Percentiles rank a stretch among this genome's conserved stretches.
Evolutionary conservation across 2,797 vertebrate species (phyloP).

Genomic region (Oreonectes daqikongensis): DNA sequence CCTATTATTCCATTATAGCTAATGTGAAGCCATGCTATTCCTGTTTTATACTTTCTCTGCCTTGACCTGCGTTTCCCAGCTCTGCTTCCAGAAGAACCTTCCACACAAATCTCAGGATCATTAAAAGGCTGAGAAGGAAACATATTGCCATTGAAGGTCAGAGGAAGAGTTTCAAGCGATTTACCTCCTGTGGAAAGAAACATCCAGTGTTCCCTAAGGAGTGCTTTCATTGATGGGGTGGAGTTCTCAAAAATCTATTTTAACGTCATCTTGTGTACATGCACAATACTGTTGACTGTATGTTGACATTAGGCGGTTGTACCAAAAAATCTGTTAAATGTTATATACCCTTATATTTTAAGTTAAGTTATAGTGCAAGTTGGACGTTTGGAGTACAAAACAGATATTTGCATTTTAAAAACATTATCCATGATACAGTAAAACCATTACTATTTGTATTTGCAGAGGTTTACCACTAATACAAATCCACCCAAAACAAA

Average conservation of each 20-base stretch:
- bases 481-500: too few species aligned
- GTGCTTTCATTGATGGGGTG: neutral
- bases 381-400: too few species aligned
- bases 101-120: neutral
- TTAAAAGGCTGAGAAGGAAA: conserved; percentile 56
- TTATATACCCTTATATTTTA: too few species aligned
- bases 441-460: too few species aligned
- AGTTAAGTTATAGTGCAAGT: too few species aligned
- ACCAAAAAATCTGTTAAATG: too few species aligned
- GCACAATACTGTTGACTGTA: neutral
- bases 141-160: conserved; percentile 54
- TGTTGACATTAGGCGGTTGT: neutral
- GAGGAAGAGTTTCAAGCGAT: conserved; percentile 62
- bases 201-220: neutral
- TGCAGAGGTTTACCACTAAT: too few species aligned
- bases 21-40: conserved; percentile 54
- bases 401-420: too few species aligned
- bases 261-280: neutral
- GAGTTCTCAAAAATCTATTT: too few species aligned
- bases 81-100: conserved; percentile 3
- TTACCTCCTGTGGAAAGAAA: conserved; percentile 56
- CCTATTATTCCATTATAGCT: conserved; percentile 65
- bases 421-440: too few species aligned
- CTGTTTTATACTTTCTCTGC: conserved; percentile 31
- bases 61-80: neutral